A percentile compares a stretch with the other conserved stretches of the same genome.
phyloP scores from a whole-genome alignment of 2,113 vertebrate genomes.

The Limanda limanda region DNA sequence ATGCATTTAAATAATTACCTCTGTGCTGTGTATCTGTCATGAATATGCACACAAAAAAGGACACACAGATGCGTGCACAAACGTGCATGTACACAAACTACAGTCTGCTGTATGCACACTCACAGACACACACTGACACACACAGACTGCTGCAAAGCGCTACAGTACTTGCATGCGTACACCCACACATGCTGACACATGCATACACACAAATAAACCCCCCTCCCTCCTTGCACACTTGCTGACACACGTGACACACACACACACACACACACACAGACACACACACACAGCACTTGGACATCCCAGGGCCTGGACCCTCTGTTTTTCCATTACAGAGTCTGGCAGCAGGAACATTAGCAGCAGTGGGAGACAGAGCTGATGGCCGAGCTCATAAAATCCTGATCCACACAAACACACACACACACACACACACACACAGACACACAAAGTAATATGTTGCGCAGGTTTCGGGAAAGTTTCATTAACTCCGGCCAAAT shows the following conservation, averaged over 20 bases:
- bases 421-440: constrained; percentile 7
- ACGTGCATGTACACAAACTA: no score
- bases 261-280: constrained; percentile 41
- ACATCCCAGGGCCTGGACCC: constrained; percentile 55
- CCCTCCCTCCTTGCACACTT: background rate
- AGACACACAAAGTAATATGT: background rate
- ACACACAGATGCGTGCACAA: background rate
- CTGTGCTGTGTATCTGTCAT: background rate
- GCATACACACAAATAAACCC: background rate
- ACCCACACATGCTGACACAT: constrained; percentile 11
- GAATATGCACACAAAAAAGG: background rate
- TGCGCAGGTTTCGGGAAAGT: background rate
- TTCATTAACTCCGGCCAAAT: background rate
- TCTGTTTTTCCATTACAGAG: constrained; percentile 69
- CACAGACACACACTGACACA: background rate
- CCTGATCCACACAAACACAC: constrained; percentile 5
- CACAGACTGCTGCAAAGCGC: background rate
- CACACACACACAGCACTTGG: constrained; percentile 37
- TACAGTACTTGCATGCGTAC: constrained; percentile 6
- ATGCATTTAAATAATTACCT: background rate
- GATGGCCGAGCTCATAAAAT: constrained; percentile 55
- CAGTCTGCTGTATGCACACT: background rate
- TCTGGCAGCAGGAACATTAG: constrained; percentile 60
- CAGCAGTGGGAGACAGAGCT: constrained; percentile 43
- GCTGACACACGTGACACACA: constrained; percentile 15